Evolutionary conservation across 2,888 invertebrate genomes (phyloP).

Genomic region (Anthrax anthrax): DNA sequence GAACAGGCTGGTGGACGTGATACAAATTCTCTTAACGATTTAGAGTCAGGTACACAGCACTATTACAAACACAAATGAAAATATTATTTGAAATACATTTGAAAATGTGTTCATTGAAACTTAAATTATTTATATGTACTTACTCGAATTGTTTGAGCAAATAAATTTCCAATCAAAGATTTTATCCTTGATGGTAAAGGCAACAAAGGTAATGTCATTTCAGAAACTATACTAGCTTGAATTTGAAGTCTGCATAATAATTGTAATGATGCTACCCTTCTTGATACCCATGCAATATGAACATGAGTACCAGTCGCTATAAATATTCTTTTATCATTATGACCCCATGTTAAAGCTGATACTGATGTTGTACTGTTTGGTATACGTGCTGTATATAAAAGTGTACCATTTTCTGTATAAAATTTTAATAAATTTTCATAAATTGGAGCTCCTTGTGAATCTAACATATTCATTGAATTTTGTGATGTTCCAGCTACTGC

Average conservation of each 20-base stretch:
- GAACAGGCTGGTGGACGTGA: conserved; percentile 75
- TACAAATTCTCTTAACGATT: conserved; percentile 81
- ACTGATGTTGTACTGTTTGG: conserved; percentile 66
- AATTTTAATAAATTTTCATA: conserved; percentile 78
- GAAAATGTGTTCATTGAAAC: too few species aligned
- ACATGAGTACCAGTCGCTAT: conserved; percentile 83
- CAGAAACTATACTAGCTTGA: conserved; percentile 58
- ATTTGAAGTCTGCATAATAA: conserved; percentile 72
- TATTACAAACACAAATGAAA: conserved; percentile 26
- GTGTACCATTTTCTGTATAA: conserved; percentile 71
- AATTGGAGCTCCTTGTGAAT: conserved; percentile 36
- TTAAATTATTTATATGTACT: conserved; percentile 17
- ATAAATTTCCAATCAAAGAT: conserved; percentile 70
- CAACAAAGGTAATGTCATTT: conserved; percentile 58
- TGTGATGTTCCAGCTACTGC: conserved; percentile 73
- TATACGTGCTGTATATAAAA: conserved; percentile 65
- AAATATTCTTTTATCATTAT: conserved; percentile 90
- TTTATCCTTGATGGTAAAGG: conserved; percentile 80
- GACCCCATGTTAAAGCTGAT: conserved; percentile 94
- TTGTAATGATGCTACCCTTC: conserved; percentile 81
- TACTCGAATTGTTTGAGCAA: conserved; percentile 88
- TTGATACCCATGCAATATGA: conserved; percentile 87
- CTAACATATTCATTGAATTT: conserved; percentile 21
- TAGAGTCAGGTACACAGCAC: conserved; percentile 89
- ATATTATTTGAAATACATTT: too few species aligned